Evolutionary conservation across 2,888 invertebrate genomes (phyloP).

Genomic region (Chironomus riparius): DNA sequence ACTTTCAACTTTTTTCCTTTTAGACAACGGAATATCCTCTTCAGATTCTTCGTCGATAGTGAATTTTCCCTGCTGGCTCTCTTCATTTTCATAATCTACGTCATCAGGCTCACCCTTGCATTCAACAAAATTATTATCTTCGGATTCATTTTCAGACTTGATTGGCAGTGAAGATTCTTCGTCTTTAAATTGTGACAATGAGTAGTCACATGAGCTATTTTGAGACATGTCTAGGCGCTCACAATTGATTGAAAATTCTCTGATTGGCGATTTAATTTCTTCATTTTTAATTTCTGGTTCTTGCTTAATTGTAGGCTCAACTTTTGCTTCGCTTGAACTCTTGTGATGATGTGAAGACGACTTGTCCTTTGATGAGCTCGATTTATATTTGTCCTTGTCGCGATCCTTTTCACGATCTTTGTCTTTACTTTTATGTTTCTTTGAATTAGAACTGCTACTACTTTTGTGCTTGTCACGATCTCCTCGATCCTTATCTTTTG

Average conservation of each 20-base stretch:
- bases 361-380: conserved; percentile 33
- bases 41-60: conserved; percentile 30
- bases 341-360: conserved; percentile 30
- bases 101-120: conserved; percentile 47
- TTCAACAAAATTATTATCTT: conserved; percentile 33
- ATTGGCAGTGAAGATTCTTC: conserved; percentile 43
- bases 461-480: conserved; percentile 42
- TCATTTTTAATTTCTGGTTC: conserved; percentile 32
- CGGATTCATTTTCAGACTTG: conserved; percentile 46
- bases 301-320: conserved; percentile 29
- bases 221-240: conserved; percentile 44
- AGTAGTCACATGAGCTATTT: conserved; percentile 64
- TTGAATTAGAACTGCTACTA: conserved; percentile 41
- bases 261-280: conserved; percentile 28
- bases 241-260: conserved; percentile 35
- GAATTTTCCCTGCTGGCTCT: conserved; percentile 31
- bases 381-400: conserved; percentile 37
- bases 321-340: conserved; percentile 34
- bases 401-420: conserved; percentile 35
- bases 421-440: conserved; percentile 34
- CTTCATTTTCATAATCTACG: conserved; percentile 38
- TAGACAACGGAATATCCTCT: conserved; percentile 30
- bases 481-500: conserved; percentile 38
- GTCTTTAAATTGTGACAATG: conserved; percentile 54
- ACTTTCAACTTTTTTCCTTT: conserved; percentile 45